Conservation (phyloP, 2,113 vertebrate genomes). For the Melanerpes aurifrons region DNA sequence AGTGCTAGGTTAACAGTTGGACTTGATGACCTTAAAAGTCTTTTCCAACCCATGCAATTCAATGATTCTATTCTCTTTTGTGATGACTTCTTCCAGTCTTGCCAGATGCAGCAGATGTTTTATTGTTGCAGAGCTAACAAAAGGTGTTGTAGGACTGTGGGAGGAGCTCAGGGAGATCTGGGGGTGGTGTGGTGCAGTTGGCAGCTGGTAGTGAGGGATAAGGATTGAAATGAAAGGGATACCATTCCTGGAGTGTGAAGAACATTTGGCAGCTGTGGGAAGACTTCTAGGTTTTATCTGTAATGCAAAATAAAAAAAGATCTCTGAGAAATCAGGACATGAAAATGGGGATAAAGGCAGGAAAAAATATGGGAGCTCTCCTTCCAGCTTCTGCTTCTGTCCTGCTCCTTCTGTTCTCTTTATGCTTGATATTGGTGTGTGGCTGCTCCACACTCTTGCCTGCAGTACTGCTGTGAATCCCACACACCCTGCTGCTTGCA, state of each 20-base stretch:
- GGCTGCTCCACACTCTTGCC: background rate
- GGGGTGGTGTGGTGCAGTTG: background rate
- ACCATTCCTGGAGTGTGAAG: background rate
- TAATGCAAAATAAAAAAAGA: background rate
- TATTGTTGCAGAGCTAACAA: background rate
- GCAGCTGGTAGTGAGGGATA: background rate
- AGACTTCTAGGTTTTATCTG: background rate
- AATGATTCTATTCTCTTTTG: no score
- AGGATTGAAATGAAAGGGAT: background rate
- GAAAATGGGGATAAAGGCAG: background rate
- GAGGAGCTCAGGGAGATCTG: background rate
- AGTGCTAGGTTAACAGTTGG: no score
- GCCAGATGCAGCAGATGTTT: background rate
- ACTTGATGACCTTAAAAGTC: no score
- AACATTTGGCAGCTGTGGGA: background rate
- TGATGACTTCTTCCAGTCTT: background rate
- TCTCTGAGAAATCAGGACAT: background rate
- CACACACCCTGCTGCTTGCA: accelerated
- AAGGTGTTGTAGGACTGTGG: background rate
- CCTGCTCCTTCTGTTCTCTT: background rate
- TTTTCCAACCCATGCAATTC: no score
- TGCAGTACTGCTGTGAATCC: background rate
- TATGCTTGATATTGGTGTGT: accelerated
- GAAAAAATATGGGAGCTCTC: background rate
- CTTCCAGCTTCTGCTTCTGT: background rate